Base-by-base conservation (phyloP, 2,888 invertebrate genomes). In the Limnephilus marmoratus region DNA sequence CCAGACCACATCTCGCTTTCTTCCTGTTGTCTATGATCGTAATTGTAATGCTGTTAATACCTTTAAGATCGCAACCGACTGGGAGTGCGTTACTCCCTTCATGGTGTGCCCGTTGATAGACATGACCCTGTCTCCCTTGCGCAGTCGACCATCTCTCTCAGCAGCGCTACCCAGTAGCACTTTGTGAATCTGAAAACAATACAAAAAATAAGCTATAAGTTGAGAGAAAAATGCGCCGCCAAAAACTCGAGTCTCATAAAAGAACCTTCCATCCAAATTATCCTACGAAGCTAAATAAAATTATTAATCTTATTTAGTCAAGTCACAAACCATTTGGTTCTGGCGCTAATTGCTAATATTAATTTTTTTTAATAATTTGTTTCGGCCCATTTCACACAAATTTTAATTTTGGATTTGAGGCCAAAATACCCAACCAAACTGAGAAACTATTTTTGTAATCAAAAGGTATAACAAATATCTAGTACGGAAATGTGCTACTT, bases 91-190 rank as follows among this genome's bases (percentile, higher is more conserved):
- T 92, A 99, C 96, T 89, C 98, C 98, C 94, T 97, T 96, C 96
- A 99, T 98, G 94, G 97, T 97, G 95, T 97, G 97, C 85, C 98
- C 98, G 95, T 99, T 99, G 94, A 99, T 98, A 94, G 98, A 98
- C 94, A 98, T 96, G 93, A 99, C 97, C 95, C 98, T 97, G 94
- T 98, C 98, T 29, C 99, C 99, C 94, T 98, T 97, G 95, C 98
- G 98, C 88, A 99, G 96, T 90, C 98, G 96, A 11, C 99, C 99
- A 94, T 99, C 98, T 94, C 97, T 97, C 94, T 98, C 98, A 83
- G 99, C 99, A 90, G 98, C 97, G 94, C 98, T 98, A 94, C 98
- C 98, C 92, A 97, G 97, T 94, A 98, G 96, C 90, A 99, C 98
- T 95, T 98, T 98, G 95, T 99, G 98, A 94, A 99, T 97, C 98